Evolutionary conservation across 2,797 vertebrate species (phyloP), one percentile per base, ranked within the genome.

Genomic region (Trichosurus vulpecula): DNA sequence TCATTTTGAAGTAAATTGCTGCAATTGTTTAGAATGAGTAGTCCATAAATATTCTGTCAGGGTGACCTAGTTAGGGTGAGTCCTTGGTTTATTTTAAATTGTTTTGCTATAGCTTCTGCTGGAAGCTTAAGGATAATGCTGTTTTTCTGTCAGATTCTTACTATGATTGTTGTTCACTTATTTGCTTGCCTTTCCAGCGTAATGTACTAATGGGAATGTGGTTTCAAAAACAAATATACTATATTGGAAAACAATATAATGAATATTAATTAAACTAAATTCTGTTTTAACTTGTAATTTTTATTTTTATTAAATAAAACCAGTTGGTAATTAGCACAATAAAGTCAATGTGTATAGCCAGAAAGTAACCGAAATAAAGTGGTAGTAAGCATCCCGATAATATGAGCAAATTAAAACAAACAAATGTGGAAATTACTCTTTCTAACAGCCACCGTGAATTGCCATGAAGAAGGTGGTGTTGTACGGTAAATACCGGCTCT

Each of bases 1-100:
- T 89, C 92, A 56, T 58, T 94, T 95, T 90, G 93, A 94, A 90
- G 94, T 93, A 47, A 97, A 53, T 51, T 92, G 66, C 25, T 94
- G 14, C 51, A 25, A 61, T 94, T 93, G 52, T 55, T 95, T 22
- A 54, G 53, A 47, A 87, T 94, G 92, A 93, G 22, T 35, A 90
- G 4, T 52, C 22, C n/a, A 8, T 54, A 90, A 96, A 93, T 52
- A 90, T 92, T n/a, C 29, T 94, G 4, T 52, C 52, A 16, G 31
- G 89, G 61, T 91, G 52, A 93, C 2, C 6, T 25, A 87, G 54
- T 54, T 19, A 66, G 35, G 52, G 22, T 29, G 54, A 58, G 53
- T 41, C 91, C 92, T 41, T 35, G 11, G 6, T 52, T 92, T 95
- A 56, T 92, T 96, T 92, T 66, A 90, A 90, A 56, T 90, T 47